Conservation (phyloP, 2,113 vertebrate species). For the Loxodonta africana region DNA sequence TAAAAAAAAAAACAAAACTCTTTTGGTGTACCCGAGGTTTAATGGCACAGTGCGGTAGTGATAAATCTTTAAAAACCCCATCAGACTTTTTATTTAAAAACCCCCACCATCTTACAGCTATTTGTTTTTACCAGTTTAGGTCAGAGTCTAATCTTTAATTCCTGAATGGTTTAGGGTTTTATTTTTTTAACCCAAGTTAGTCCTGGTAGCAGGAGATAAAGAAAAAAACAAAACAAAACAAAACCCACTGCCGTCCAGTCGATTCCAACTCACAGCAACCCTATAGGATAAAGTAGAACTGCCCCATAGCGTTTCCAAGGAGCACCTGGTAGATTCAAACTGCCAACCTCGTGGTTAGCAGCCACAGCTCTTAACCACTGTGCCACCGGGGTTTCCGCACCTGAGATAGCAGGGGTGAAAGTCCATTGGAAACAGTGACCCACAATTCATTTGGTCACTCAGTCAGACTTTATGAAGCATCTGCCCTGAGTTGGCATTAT, state of each 20-base stretch:
- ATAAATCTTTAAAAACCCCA: constrained; percentile 44
- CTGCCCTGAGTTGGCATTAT: rapidly evolving
- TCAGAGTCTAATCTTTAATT: not conserved
- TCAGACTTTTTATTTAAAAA: constrained; percentile 17
- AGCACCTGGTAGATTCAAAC: no score
- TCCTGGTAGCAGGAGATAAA: not conserved
- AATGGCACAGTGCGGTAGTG: not conserved
- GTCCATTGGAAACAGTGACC: not conserved
- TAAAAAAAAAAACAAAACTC: not conserved
- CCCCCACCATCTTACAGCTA: not conserved
- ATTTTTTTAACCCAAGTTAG: not conserved
- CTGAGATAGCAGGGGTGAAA: not conserved
- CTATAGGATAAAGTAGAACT: no score
- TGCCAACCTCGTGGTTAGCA: no score
- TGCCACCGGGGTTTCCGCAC: no score
- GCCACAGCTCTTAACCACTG: no score
- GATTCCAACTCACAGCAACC: no score
- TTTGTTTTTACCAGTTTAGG: not conserved
- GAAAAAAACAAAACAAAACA: no score
- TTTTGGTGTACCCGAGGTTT: not conserved
- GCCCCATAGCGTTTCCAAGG: no score
- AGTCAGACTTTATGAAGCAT: not conserved
- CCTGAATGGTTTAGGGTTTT: not conserved
- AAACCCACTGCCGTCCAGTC: no score
- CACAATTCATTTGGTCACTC: not conserved